These are phyloP conservation scores for Rhinopithecus roxellana DNA, from an alignment of 2,113 vertebrate species.

Conservation along the genomic window DNA sequence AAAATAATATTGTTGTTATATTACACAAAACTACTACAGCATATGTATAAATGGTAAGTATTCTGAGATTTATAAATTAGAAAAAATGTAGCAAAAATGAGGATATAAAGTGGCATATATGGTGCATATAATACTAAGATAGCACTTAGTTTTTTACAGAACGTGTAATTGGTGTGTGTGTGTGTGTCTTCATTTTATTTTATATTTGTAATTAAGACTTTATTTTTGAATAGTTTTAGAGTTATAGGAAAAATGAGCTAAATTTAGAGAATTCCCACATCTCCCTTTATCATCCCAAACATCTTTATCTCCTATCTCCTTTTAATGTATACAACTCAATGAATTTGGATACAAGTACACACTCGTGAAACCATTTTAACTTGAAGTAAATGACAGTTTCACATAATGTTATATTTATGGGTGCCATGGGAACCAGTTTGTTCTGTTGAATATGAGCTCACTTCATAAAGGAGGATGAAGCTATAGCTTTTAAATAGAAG, in stretches of 20 bases:
- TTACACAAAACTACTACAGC: background rate
- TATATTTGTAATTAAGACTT: background rate
- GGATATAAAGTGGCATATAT: background rate
- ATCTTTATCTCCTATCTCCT: background rate
- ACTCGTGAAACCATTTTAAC: background rate
- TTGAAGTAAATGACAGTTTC: constrained; percentile 10
- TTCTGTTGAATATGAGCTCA: background rate
- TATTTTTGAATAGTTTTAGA: background rate
- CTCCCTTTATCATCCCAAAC: background rate
- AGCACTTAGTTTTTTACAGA: background rate
- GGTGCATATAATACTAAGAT: background rate
- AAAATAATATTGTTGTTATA: background rate
- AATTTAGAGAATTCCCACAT: background rate
- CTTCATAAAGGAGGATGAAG: background rate
- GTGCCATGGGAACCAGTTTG: background rate
- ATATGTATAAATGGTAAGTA: background rate
- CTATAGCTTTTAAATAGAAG: background rate
- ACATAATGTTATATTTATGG: background rate
- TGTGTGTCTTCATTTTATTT: background rate
- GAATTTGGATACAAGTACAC: background rate
- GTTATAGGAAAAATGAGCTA: background rate
- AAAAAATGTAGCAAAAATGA: background rate
- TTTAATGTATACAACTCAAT: background rate
- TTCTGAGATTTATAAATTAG: background rate
- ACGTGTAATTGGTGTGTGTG: background rate